These are phyloP conservation scores for Chloroclysta siterata DNA, from an alignment of 2,888 invertebrate species.

Conservation along the genomic window DNA sequence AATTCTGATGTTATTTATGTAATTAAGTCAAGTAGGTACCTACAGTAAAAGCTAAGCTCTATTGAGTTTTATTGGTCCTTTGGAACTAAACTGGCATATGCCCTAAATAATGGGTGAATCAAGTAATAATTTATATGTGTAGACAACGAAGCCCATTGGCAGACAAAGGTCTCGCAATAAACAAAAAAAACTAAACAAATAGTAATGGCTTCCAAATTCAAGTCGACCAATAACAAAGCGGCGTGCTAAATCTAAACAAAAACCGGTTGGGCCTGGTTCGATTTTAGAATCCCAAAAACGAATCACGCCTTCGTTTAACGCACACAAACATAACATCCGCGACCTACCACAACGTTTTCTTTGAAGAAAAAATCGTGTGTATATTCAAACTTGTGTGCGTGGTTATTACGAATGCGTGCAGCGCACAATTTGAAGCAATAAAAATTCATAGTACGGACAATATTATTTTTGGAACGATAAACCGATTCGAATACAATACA, in stretches of 20 bases:
- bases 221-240: conserved; percentile 48
- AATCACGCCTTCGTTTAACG: conserved; percentile 56
- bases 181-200: conserved; percentile 27
- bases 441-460: conserved; percentile 61
- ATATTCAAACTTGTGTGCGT: conserved; percentile 30
- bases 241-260: conserved; percentile 46
- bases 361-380: conserved; percentile 39
- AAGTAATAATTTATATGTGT: neutral
- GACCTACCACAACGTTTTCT: conserved; percentile 71
- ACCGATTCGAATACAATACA: conserved; percentile 66
- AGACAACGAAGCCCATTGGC: conserved; percentile 9
- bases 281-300: conserved; percentile 73
- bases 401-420: conserved; percentile 38
- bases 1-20: neutral
- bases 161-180: conserved; percentile 10
- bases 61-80: neutral
- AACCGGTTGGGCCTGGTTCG: conserved; percentile 57
- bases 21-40: neutral
- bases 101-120: neutral
- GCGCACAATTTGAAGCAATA: conserved; percentile 61
- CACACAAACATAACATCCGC: conserved; percentile 52
- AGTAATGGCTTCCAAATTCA: conserved; percentile 35
- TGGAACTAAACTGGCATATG: neutral
- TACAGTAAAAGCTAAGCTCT: neutral
- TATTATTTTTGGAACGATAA: conserved; percentile 64